Evolutionary conservation across 2,888 invertebrate genomes (phyloP).

Genomic region (Branchinecta sandiegonensis): DNA sequence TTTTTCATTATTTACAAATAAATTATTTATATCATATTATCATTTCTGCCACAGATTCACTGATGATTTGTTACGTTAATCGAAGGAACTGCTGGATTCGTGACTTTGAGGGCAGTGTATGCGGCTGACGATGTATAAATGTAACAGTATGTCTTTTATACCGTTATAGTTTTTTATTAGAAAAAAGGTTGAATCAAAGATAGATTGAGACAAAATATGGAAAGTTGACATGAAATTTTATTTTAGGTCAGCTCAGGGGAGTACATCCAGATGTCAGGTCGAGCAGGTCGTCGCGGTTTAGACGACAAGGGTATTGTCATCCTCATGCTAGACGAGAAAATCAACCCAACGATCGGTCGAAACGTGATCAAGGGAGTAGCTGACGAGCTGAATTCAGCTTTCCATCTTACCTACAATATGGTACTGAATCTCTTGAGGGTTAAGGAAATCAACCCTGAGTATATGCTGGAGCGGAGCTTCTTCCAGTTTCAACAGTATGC

Average conservation of each 20-base stretch:
- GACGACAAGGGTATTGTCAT: constrained; percentile 97
- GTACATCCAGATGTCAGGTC: constrained; percentile 99
- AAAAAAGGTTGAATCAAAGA: too few species aligned
- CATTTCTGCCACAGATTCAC: too few species aligned
- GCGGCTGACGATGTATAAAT: too few species aligned
- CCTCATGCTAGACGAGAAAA: constrained; percentile 94
- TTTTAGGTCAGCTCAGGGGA: constrained; percentile 78
- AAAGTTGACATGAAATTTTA: background rate
- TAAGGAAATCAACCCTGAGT: constrained; percentile 98
- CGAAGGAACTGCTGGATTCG: too few species aligned
- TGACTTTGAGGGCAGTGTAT: too few species aligned
- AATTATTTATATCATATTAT: too few species aligned
- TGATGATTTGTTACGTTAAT: too few species aligned
- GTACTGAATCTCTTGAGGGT: constrained; percentile 88
- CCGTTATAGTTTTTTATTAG: too few species aligned
- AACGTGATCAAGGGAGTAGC: constrained; percentile 75
- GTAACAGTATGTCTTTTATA: too few species aligned
- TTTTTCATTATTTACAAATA: background rate
- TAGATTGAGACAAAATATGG: too few species aligned
- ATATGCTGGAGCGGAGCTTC: constrained; percentile 95
- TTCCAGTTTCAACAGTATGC: constrained; percentile 98
- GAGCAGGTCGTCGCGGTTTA: constrained; percentile 90
- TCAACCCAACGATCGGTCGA: constrained; percentile 46
- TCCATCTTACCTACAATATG: constrained; percentile 99
- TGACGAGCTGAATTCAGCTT: constrained; percentile 95